A percentile compares a stretch with the other conserved stretches of the same genome.
Evolutionary conservation across 2,113 vertebrate species (phyloP).

Genomic region (Oncorhynchus nerka): DNA sequence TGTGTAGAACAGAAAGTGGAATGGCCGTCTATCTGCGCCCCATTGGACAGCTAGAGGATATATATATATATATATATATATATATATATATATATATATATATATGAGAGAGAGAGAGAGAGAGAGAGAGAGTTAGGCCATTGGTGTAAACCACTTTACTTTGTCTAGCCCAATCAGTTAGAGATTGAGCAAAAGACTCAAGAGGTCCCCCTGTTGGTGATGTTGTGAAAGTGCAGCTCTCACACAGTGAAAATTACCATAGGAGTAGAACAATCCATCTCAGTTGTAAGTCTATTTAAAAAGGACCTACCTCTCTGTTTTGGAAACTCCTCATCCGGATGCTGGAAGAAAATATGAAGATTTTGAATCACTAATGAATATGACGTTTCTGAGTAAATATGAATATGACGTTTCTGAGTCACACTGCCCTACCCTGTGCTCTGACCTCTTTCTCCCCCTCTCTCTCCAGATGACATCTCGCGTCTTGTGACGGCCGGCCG

Average conservation of each 20-base stretch:
- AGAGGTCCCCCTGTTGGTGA: not conserved
- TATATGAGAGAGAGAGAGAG: too few species aligned
- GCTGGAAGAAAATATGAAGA: constrained; percentile 68
- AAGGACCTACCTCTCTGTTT: constrained; percentile 79
- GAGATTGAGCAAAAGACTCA: not conserved
- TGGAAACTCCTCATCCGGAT: constrained; percentile 87
- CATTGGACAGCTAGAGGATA: constrained; percentile 84
- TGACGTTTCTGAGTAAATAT: too few species aligned
- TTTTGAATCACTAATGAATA: not conserved
- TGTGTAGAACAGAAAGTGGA: constrained; percentile 97
- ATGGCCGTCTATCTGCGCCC: constrained; percentile 87
- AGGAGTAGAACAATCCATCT: not conserved
- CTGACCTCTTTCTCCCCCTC: too few species aligned
- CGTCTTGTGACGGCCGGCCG: too few species aligned
- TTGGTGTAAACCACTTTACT: not conserved
- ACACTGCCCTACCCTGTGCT: too few species aligned
- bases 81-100: too few species aligned
- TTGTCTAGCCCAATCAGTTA: not conserved
- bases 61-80: not conserved
- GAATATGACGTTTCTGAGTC: too few species aligned
- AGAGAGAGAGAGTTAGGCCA: constrained; percentile 13
- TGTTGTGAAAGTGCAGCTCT: not conserved
- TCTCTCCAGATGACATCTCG: too few species aligned
- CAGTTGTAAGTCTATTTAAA: not conserved
- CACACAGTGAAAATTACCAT: not conserved